Base-by-base conservation (phyloP, 2,888 invertebrate species). In the Rhogogaster chlorosoma region DNA sequence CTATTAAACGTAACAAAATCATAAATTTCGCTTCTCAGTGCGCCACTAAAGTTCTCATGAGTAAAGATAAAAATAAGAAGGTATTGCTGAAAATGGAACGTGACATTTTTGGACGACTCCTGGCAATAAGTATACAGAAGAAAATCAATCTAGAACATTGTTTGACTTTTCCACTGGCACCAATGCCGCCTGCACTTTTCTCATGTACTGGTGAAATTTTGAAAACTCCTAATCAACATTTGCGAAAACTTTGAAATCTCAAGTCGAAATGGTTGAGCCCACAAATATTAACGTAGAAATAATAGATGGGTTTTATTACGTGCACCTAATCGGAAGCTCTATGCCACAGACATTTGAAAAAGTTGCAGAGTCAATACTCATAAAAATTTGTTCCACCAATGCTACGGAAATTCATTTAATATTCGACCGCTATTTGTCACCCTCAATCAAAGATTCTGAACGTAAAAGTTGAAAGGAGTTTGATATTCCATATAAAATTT, bases 61-160 rank as follows among this genome's bases (percentile, higher is more conserved):
- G 3, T 67, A 88, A 87, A 88, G 87, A 89, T 83, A 87, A 86
- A n/a, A n/a, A n/a, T n/a, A n/a, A n/a, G n/a, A 9, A 88, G 86
- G 87, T 82, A 29, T 77, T 89, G 32, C 29, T 90, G n/a, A 88
- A 89, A 87, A 89, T 90, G 88, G 88, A 90, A 86, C 87, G 89
- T 85, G 89, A 90, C 75, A 73, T 90, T 22, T 90, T 89, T 85
- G 90, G 89, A 3, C 86, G 89, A 77, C 85, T 91, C 7, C 71
- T 90, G 22, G 89, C 88, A 86, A 89, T 92, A 83, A 86, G 86
- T 86, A 4, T 91, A 2, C 83, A 90, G 0, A 89, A 92, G 87
- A 90, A 92, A 89, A 88, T 89, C 38, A 85, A 91, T 87, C 10
- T 92, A 0, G 91, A 91, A 86, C 77, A 85, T 84, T 90, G 90